These are phyloP conservation scores for Endotricha flammealis DNA, from an alignment of 2,888 invertebrate genomes.

Conservation along the genomic window DNA sequence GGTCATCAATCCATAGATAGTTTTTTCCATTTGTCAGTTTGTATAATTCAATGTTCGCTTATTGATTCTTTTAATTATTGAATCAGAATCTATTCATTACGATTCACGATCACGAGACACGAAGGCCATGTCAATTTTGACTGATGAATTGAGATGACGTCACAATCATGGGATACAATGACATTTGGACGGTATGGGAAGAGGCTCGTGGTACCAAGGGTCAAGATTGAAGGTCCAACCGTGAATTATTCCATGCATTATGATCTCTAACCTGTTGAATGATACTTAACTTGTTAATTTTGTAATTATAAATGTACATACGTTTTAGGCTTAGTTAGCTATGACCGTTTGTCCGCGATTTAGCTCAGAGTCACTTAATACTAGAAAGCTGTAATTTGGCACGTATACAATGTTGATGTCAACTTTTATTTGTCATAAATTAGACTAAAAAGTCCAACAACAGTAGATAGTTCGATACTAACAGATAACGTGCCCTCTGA, in stretches of 20 bases:
- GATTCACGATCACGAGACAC: slow-evolving; percentile 27
- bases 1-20: no score
- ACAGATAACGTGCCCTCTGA: no score
- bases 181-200: slow-evolving; percentile 45
- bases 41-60: slow-evolving; percentile 17
- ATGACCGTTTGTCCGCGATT: no score
- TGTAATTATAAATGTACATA: no score
- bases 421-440: no score
- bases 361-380: no score
- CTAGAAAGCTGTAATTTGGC: no score
- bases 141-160: slow-evolving; percentile 69
- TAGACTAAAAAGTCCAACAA: no score
- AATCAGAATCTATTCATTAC: slow-evolving; percentile 9
- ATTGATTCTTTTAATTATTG: slow-evolving; percentile 19
- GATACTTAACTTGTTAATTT: slow-evolving; percentile 4
- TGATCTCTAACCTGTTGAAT: slow-evolving; percentile 11
- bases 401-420: no score
- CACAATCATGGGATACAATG: slow-evolving; percentile 56
- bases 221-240: slow-evolving; percentile 14
- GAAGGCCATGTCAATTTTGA: slow-evolving; percentile 50
- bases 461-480: no score
- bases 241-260: slow-evolving; percentile 19
- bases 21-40: no score
- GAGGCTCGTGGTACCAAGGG: slow-evolving; percentile 21
- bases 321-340: no score